Conservation (phyloP, 1,140 invertebrate species). For the Macrocentrus cingulum region DNA sequence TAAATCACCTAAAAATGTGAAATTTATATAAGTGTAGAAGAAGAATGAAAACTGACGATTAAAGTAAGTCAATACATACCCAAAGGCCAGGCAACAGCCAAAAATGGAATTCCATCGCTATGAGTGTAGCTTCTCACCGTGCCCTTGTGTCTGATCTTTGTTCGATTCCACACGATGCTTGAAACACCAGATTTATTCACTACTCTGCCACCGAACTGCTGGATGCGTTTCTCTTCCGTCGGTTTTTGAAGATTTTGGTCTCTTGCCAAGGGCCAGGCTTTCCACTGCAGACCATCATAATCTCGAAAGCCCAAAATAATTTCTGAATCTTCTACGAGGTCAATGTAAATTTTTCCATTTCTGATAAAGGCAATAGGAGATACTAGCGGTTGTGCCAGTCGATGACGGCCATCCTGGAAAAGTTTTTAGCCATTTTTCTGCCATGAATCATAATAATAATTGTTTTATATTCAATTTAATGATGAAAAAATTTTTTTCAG, state of each 20-base stretch:
- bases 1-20: conserved; percentile 72
- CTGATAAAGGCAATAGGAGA: conserved; percentile 95
- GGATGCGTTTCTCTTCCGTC: conserved; percentile 84
- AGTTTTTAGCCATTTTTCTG: conserved; percentile 93
- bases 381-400: conserved; percentile 94
- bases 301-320: conserved; percentile 86
- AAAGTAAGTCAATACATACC: conserved; percentile 65
- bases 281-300: conserved; percentile 71
- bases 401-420: conserved; percentile 91
- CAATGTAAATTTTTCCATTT: conserved; percentile 92
- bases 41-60: not conserved
- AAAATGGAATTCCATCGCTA: conserved; percentile 94
- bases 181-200: conserved; percentile 90
- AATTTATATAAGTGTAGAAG: not conserved
- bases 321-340: conserved; percentile 95
- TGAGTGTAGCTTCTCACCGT: conserved; percentile 80
- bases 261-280: conserved; percentile 75
- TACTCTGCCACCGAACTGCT: conserved; percentile 85
- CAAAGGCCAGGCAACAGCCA: conserved; percentile 91
- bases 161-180: conserved; percentile 95
- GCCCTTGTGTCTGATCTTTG: conserved; percentile 75
- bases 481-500: not conserved
- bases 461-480: no score
- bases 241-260: conserved; percentile 95
- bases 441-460: not conserved